A percentile compares a stretch with the other conserved stretches of the same genome.
Evolutionary conservation across 1,140 invertebrate genomes (phyloP).

Genomic region (Nephotettix cincticeps): DNA sequence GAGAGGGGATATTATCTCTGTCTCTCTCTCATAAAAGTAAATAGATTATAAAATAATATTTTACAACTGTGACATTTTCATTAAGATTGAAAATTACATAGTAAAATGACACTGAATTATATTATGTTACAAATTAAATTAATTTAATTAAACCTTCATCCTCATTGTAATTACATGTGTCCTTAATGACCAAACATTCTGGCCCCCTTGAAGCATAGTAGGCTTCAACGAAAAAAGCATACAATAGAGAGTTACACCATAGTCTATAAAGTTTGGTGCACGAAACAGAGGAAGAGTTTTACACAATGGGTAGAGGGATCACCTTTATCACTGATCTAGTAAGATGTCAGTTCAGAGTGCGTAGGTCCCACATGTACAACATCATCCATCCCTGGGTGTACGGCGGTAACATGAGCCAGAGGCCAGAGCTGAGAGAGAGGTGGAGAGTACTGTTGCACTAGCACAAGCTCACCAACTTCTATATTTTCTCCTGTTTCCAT

Average conservation of each 20-base stretch:
- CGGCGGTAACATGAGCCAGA: conserved; percentile 19
- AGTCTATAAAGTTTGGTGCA: too few relatives aligned
- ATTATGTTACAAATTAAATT: too few relatives aligned
- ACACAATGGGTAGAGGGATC: neutral
- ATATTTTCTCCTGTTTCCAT: conserved; percentile 39
- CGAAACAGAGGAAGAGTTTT: too few relatives aligned
- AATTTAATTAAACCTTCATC: too few relatives aligned
- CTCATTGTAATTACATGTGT: too few relatives aligned
- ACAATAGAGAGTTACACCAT: neutral
- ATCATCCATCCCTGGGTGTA: too few relatives aligned
- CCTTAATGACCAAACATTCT: neutral
- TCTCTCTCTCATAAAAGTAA: too few relatives aligned
- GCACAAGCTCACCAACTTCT: conserved; percentile 41
- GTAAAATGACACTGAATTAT: too few relatives aligned
- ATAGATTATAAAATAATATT: too few relatives aligned
- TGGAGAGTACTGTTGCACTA: conserved; percentile 44
- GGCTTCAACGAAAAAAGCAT: neutral
- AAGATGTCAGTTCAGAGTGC: neutral
- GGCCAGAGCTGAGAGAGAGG: conserved; percentile 37
- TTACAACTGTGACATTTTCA: too few relatives aligned
- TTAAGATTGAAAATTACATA: too few relatives aligned
- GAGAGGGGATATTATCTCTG: too few relatives aligned
- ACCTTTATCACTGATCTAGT: neutral
- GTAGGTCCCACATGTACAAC: neutral
- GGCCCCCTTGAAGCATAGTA: neutral